Conservation (phyloP, 2,113 vertebrate genomes). For the Sander lucioperca region DNA sequence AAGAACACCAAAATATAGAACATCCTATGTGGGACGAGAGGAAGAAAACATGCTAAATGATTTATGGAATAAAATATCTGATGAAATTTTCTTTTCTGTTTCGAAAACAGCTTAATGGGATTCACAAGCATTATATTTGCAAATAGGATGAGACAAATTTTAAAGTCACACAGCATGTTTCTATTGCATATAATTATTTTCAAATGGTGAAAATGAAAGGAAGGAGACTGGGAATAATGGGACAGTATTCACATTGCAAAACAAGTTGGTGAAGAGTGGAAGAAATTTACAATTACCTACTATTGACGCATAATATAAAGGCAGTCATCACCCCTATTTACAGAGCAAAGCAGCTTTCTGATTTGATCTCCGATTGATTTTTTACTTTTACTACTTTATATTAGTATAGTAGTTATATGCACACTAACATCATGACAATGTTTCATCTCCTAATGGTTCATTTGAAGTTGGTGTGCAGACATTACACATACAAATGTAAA, state of each 20-base stretch:
- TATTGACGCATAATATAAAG: background rate
- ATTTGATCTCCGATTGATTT: background rate
- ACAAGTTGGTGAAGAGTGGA: background rate
- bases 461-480: background rate
- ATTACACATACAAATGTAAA: background rate
- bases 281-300: background rate
- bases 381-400: too few relatives aligned
- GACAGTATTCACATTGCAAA: background rate
- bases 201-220: background rate
- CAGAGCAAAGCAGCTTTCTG: background rate
- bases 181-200: constrained; percentile 10
- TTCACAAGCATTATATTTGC: constrained; percentile 1
- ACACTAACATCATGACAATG: background rate
- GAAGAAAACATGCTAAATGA: constrained; percentile 7
- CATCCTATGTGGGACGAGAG: background rate
- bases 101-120: background rate
- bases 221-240: background rate
- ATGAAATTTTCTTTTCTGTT: constrained; percentile 9
- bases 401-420: too few relatives aligned
- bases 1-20: constrained; percentile 26
- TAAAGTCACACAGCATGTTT: constrained; percentile 5
- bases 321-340: background rate
- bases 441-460: background rate
- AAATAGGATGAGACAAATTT: background rate
- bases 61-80: background rate